Base-by-base conservation (phyloP, 2,113 vertebrate genomes). In the Hippocampus mohnikei region DNA sequence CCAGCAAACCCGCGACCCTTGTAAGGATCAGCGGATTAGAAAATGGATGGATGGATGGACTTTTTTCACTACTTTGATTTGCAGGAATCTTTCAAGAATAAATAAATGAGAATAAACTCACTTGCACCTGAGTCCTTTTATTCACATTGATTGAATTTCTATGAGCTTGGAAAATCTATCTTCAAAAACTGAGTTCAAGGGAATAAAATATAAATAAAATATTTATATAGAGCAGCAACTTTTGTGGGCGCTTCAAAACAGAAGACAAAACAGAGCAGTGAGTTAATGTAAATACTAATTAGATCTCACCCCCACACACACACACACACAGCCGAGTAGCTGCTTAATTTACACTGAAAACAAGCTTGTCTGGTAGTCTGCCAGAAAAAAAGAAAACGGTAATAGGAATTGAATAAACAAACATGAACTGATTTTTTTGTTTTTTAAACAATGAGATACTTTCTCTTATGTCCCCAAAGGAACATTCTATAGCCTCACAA, bases 331-430 rank as follows among this genome's bases (percentile, higher is more conserved):
- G 66, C 60, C 58, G 67, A 40, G 71, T 66, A 68, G 1, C 55
- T 23, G 58, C 33, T 20, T 29, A 66, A 42, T 62, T 2, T 55
- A 50, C 58, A 52, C 20, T 67, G 52, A 76, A 72, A 72, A 55
- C 41, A 70, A 33, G 25, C 21, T 42, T 42, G 15, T 53, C 46
- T 67, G 46, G 33, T 44, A 66, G 59, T 7, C 40, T 29, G 23
- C 18, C 61, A 48, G 27, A 66, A 62, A 44, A 21, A 74, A 11
- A 59, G 3, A 84, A 78, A 21, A 8, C 8, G 63, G 53, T 41
- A 53, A 74, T 60, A 11, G 52, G 62, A 64, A 41, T 20, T 56
- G 70, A 81, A 84, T 74, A 71, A 76, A 84, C 18, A 10, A 78
- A 75, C 21, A 65, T 20, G 46, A 16, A 70, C 37, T 61, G 9